Evolutionary conservation across 2,797 vertebrate genomes (phyloP), one percentile per base, ranked within the genome.

Genomic region (Clarias laeviceps): DNA sequence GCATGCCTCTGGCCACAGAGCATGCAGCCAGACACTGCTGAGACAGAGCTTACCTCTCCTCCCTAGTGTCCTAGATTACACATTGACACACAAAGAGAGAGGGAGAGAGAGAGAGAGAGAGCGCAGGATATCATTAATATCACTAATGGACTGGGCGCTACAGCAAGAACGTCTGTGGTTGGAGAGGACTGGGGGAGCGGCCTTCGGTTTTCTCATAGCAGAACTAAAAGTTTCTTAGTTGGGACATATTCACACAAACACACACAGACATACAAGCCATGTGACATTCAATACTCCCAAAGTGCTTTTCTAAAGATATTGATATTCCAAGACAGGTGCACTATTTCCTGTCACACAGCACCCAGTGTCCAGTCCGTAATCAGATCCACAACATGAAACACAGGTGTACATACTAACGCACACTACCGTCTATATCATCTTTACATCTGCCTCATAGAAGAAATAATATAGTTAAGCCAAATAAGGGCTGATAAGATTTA

Each of bases 271-370:
- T 20, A 79, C n/a, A 61, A 45, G 64, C 6, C 15, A 50, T 66
- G 37, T 57, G 84, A 89, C 84, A 84, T 80, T 22, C 34, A 83
- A 86, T 87, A 82, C 86, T 54, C 50, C 62, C 84, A 82, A 90
- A 86, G 79, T 20, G 54, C 56, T 82, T 82, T 50, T 85, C 73
- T 84, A 32, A 69, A 50, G 77, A 86, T 79, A 85, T 11, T 86
- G 77, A 89, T 50, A 82, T 86, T 84, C 66, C 27, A 56, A 68
- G 76, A 90, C 89, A 91, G 90, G 90, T 91, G 90, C 88, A 72
- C 61, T 22, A 45, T 68, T 85, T 83, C 79, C 56, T 57, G n/a
- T 66, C 65, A 88, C 84, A 82, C 82, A 83, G 84, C 57, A 85
- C 79, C 69, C 82, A 73, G 24, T 82, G 84, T 88, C 73, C 78